These are phyloP conservation scores for Platycheirus albimanus DNA, from an alignment of 2,888 invertebrate species.

Conservation along the genomic window DNA sequence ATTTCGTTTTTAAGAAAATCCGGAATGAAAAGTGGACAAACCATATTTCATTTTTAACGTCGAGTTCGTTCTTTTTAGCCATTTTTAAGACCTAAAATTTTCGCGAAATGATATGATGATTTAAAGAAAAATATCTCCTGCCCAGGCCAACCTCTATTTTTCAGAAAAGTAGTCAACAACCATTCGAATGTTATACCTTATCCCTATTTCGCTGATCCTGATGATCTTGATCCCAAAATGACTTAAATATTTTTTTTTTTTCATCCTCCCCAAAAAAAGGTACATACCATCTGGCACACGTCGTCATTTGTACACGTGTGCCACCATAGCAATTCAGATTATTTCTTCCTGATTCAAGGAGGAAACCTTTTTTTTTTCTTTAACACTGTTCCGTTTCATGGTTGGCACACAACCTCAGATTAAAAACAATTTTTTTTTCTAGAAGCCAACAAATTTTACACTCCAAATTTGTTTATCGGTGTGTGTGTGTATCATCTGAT, in stretches of 20 bases:
- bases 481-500: conserved; percentile 40
- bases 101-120: too few relatives aligned
- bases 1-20: too few relatives aligned
- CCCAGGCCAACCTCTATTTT: too few relatives aligned
- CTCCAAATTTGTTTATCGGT: conserved; percentile 23
- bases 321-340: conserved; percentile 69
- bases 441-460: conserved; percentile 50
- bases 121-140: too few relatives aligned
- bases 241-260: conserved; percentile 15
- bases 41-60: too few relatives aligned
- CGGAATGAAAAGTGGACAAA: too few relatives aligned
- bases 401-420: conserved; percentile 9
- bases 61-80: too few relatives aligned
- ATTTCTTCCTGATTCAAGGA: conserved; percentile 54
- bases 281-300: conserved; percentile 74
- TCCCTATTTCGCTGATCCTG: conserved; percentile 16
- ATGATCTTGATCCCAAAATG: conserved; percentile 47
- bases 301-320: conserved; percentile 75
- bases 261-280: conserved; percentile 47
- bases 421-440: conserved; percentile 10
- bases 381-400: conserved; percentile 64
- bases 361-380: conserved; percentile 50
- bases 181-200: neutral
- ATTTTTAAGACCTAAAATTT: too few relatives aligned
- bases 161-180: too few relatives aligned